Evolutionary conservation across 2,113 vertebrate genomes (phyloP).

Genomic region (Meleagris gallopavo): DNA sequence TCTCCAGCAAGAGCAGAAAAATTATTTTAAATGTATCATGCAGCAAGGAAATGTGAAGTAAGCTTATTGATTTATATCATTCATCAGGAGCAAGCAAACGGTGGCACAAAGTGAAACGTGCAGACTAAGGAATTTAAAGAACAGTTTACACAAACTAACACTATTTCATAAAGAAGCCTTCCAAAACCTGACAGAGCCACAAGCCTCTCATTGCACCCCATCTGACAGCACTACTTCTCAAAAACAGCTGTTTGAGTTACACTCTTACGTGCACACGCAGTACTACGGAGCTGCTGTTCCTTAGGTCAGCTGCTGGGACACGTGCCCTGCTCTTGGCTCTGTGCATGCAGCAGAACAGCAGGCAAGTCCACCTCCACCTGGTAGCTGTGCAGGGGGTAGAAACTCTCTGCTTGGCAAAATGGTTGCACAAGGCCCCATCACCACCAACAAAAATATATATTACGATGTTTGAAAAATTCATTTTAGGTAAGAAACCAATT

Average conservation of each 20-base stretch:
- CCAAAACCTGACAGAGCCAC: neutral
- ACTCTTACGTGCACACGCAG: neutral
- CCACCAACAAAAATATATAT: neutral
- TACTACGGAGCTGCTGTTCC: neutral
- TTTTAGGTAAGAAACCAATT: neutral
- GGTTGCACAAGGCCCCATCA: fast-evolving
- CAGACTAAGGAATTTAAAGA: neutral
- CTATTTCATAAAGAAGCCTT: neutral
- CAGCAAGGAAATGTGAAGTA: conserved; percentile 19
- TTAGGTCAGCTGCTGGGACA: neutral
- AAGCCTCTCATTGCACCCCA: neutral
- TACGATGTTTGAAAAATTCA: neutral
- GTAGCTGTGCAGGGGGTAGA: neutral
- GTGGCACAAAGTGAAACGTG: neutral
- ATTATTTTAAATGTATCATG: conserved; percentile 30
- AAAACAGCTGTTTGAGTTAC: neutral
- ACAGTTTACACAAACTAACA: neutral
- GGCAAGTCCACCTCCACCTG: fast-evolving
- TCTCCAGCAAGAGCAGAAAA: conserved; percentile 22
- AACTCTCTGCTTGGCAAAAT: neutral
- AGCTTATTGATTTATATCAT: neutral
- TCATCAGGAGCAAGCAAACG: neutral
- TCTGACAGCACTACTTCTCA: neutral
- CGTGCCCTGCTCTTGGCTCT: fast-evolving
- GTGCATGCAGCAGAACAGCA: fast-evolving